Evolutionary conservation across 2,797 vertebrate species (phyloP).

Genomic region (Alosa sapidissima): DNA sequence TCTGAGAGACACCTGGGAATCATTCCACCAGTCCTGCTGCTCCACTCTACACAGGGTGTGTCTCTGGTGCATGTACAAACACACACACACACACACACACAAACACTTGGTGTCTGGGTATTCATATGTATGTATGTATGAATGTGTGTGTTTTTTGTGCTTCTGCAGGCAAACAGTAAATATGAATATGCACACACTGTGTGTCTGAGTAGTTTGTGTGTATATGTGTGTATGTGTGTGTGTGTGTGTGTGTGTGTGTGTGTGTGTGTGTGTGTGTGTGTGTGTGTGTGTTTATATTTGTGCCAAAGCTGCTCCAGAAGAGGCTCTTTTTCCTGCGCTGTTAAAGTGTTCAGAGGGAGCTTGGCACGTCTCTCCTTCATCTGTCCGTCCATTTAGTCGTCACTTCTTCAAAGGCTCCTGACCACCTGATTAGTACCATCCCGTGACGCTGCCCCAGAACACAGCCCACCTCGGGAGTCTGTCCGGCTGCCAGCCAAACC

Average conservation of each 20-base stretch:
- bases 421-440: background rate
- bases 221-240: background rate
- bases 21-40: background rate
- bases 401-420: background rate
- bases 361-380: background rate
- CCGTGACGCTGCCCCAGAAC: background rate
- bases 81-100: background rate
- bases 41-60: background rate
- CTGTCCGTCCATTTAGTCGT: background rate
- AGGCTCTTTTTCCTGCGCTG: background rate
- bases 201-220: background rate
- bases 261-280: background rate
- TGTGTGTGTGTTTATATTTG: background rate
- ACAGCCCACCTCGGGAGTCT: background rate
- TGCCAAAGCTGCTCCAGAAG: background rate
- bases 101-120: background rate
- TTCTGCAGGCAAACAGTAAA: too few species aligned
- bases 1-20: background rate
- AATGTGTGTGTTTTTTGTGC: background rate
- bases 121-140: background rate
- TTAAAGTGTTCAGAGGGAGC: background rate
- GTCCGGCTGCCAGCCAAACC: background rate
- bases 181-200: background rate
- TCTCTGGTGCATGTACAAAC: background rate
- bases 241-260: background rate